Base-by-base conservation (phyloP, 2,888 invertebrate species). In the Tachystola acroxantha region DNA sequence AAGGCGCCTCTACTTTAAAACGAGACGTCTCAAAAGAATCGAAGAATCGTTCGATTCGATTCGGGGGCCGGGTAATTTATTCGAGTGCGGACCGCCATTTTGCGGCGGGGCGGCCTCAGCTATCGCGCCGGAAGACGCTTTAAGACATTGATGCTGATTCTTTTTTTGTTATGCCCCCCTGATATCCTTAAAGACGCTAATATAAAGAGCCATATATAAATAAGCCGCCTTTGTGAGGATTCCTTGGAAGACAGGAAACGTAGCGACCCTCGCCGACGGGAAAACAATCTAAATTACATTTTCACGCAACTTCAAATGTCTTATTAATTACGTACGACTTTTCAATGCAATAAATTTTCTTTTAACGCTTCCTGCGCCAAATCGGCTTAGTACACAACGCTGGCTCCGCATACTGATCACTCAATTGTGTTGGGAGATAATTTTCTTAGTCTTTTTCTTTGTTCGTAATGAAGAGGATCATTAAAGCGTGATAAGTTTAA, bases 281-380 rank as follows among this genome's bases (percentile, higher is more conserved):
- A 80, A 85, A 85, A 86, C 85, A 86, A 85, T 86, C 85, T 85
- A 86, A 86, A 86, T 86, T 86, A 86, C 86, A 85, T 86, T 86
- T 86, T 86, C 86, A 86, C 85, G 85, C 85, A 82, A 86, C 86
- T 86, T 82, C 84, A 86, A 85, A 85, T 85, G 86, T 84, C 85
- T 86, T 85, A 86, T 86, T 86, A 86, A 86, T 86, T 86, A 80
- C 81, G 63, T 66, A 72, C 70, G 84, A 86, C 85, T 86, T 84
- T 82, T 84, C 84, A 81, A 84, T 86, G 85, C 81, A 62, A 86
- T 86, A 85, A 84, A 86, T 86, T 85, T 85, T 84, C 85, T 85
- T 85, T 84, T 80, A 84, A 72, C 77, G 77, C 68, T 71, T 71
- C 66, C 69, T 65, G 48, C 58, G 62, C 59, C 42, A 70, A 85